phyloP scores from a whole-genome alignment of 2,113 vertebrate genomes.

The Penelope pileata region DNA sequence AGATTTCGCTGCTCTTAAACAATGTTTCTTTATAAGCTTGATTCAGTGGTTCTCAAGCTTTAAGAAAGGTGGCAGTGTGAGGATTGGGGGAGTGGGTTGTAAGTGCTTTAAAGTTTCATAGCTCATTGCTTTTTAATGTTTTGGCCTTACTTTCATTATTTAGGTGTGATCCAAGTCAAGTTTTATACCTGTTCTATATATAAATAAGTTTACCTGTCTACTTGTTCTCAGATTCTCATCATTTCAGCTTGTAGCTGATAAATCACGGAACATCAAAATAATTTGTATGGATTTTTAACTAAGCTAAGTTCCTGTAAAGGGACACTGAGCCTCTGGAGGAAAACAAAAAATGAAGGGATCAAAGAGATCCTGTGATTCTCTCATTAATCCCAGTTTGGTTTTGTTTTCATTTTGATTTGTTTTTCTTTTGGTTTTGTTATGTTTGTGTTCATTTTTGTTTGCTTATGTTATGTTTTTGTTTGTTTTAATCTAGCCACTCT shows the following conservation, averaged over 20 bases:
- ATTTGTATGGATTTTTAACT: background rate
- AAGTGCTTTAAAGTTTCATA: background rate
- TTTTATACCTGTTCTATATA: background rate
- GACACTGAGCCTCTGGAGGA: background rate
- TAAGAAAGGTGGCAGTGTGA: background rate
- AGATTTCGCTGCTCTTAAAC: background rate
- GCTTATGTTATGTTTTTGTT: background rate
- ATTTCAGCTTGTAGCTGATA: background rate
- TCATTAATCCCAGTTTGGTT: background rate
- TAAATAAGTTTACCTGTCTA: background rate
- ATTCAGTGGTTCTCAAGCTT: background rate
- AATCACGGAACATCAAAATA: background rate
- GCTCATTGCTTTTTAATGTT: background rate
- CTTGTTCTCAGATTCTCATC: background rate
- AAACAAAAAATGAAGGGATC: background rate
- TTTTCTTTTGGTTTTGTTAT: background rate
- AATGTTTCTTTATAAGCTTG: background rate
- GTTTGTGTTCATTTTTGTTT: no score
- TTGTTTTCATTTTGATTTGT: no score
- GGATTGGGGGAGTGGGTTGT: background rate
- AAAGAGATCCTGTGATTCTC: background rate
- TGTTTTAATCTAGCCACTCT: background rate
- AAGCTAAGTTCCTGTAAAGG: background rate
- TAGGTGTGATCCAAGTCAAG: background rate
- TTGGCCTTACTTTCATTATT: background rate